Percentiles rank a stretch among this genome's conserved stretches.
phyloP scores from a whole-genome alignment of 2,113 vertebrate genomes.

The Mus pahari region DNA sequence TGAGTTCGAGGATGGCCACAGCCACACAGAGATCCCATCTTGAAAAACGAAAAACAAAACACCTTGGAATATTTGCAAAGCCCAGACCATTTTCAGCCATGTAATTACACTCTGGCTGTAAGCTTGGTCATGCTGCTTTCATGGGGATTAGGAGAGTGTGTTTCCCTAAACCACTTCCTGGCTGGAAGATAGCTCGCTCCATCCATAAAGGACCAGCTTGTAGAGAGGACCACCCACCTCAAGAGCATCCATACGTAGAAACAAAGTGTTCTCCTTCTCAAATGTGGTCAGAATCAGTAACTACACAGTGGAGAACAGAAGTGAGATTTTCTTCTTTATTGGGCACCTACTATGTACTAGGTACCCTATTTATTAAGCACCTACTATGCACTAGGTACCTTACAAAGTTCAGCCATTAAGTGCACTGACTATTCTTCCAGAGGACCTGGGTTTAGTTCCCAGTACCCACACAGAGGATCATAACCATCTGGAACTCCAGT shows the following conservation, averaged over 20 bases:
- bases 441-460: background rate
- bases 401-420: background rate
- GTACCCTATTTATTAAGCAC: background rate
- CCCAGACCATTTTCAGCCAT: background rate
- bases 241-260: background rate
- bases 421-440: background rate
- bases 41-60: too few relatives aligned
- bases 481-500: background rate
- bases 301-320: background rate
- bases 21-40: too few relatives aligned
- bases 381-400: background rate
- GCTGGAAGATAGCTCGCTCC: background rate
- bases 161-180: background rate
- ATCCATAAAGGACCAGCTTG: background rate
- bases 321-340: background rate
- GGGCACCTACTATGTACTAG: background rate
- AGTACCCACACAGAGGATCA: background rate
- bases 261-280: background rate
- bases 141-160: background rate
- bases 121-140: background rate
- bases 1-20: too few relatives aligned
- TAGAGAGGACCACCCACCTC: background rate
- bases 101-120: background rate
- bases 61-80: slow-evolving; percentile 23
- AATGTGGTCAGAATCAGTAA: background rate